Base-by-base conservation (phyloP, 2,113 vertebrate species). In the Equus przewalskii region DNA sequence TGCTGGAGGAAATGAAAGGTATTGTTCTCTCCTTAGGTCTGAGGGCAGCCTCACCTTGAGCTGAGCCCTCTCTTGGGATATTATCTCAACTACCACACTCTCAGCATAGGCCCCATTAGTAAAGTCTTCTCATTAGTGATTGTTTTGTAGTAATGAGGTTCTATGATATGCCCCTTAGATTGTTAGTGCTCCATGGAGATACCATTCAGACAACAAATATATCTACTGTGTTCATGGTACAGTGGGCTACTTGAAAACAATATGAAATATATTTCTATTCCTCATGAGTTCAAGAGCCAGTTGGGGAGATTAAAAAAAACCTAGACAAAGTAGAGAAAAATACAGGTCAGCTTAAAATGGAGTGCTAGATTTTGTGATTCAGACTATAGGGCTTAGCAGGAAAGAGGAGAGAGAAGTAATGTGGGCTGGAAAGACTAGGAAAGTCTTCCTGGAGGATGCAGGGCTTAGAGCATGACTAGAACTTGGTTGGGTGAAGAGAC, bases 221-320 rank as follows among this genome's bases (percentile, higher is more conserved):
- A 75, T 60, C 64, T 64, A 76, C 46, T 62, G 49, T 82, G 46
- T 96, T 94, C 26, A 41, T 46, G 24, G 93, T 70, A 58, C 18
- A 76, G 12, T 24, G 49, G 14, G 51, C 58, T 54, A 73, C 28
- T 97, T 97, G 72, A 95, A 95, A 95, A 81, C 46, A 36, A 67
- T 72, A 72, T 41, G 56, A 91, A 84, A 85, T 80, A 33, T 49
- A 58, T 89, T 95, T 12, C 36, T 90, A 54, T 8, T 79, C 14
- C 62, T 96, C 26, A 82, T 82, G 62, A 92, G 12, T 90, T 97
- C 36, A 76, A 58, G 51, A 92, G 62, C 70, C 58, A 94, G 16
- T 56, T 85, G 72, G 67, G 54, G 33, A 93, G 44, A 93, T 60
- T 79, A 64, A 76, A 84, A 75, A 46, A 67, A 88, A 33, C 21